Evolutionary conservation across 2,113 vertebrate genomes (phyloP), one percentile per base, ranked within the genome.

Genomic region (Clarias macrocephalus): DNA sequence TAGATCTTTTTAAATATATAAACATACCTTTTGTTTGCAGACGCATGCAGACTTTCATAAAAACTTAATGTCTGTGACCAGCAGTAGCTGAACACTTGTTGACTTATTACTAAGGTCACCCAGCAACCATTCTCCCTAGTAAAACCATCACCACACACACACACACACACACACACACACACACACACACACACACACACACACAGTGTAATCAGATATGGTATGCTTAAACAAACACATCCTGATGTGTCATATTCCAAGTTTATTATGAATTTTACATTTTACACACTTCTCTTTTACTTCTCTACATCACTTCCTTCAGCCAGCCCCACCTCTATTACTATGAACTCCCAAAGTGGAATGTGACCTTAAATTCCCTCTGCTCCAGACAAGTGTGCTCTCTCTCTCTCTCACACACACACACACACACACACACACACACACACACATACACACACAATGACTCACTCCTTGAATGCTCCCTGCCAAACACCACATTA

Each of bases 311-410:
- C 88, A 93, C 91, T 93, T 94, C 92, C 94, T 95, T 85, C 73
- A 63, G 83, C 62, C 88, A 88, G 88, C 89, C 93, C 91, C 88
- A 2, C 93, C 92, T 90, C 86, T 80, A 88, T 91, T 86, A 91
- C 85, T 91, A 91, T 85, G 88, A 80, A 75, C 88, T 89, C 84
- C 80, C 88, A 59, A 73, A 91, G 75, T 88, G 89, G 89, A 93
- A 92, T 91, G 92, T 93, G 92, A 93, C 93, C 93, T 95, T 92
- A 94, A 79, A 88, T 91, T 89, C 85, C 91, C 90, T 93, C 86
- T 82, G 25, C 89, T 80, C 68, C 82, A 90, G 68, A 84, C 72
- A 82, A 85, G 19, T n/a, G 30, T 65, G 59, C 76, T 4, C 85
- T n/a, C n/a, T n/a, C n/a, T n/a, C n/a, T n/a, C n/a, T n/a, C n/a